A percentile compares a stretch with the other conserved stretches of the same genome.
These are phyloP conservation scores for Grallaria varia DNA, from an alignment of 2,113 vertebrate genomes.

Conservation along the genomic window DNA sequence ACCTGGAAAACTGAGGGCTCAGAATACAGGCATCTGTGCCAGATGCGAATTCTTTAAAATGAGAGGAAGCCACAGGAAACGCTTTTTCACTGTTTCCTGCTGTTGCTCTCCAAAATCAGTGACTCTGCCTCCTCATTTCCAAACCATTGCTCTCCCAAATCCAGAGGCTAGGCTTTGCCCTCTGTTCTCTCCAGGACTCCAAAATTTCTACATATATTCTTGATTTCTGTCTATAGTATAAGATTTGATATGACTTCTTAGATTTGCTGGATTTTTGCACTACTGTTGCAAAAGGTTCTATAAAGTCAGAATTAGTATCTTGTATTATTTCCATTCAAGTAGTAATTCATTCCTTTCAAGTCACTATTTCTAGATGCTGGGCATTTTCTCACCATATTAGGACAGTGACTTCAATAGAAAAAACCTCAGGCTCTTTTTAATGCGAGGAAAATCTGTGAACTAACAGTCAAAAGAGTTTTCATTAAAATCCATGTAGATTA, in stretches of 20 bases:
- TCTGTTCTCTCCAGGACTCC: not conserved
- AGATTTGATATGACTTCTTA: not conserved
- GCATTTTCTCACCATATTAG: slow-evolving; percentile 20
- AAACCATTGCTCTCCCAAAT: not conserved
- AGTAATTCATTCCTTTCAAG: slow-evolving; percentile 11
- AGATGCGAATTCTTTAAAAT: not conserved
- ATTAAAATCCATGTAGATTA: slow-evolving; percentile 52
- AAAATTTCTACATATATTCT: not conserved
- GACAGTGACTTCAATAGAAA: not conserved
- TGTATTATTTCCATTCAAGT: not conserved
- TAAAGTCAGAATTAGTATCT: not conserved
- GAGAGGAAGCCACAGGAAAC: not conserved
- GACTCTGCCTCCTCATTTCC: not conserved
- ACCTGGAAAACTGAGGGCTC: not conserved
- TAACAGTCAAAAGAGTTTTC: slow-evolving; percentile 40
- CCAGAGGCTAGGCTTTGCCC: not conserved
- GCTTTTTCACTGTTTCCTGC: not conserved
- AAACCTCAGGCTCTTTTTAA: slow-evolving; percentile 35
- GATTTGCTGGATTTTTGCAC: not conserved
- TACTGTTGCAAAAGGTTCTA: not conserved
- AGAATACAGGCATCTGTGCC: not conserved
- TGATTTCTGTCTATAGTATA: not conserved
- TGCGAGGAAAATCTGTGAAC: slow-evolving; percentile 44
- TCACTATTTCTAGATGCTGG: not conserved
- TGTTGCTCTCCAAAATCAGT: not conserved